These are phyloP conservation scores for Myiagra hebetior DNA, from an alignment of 2,113 vertebrate genomes.

Conservation along the genomic window DNA sequence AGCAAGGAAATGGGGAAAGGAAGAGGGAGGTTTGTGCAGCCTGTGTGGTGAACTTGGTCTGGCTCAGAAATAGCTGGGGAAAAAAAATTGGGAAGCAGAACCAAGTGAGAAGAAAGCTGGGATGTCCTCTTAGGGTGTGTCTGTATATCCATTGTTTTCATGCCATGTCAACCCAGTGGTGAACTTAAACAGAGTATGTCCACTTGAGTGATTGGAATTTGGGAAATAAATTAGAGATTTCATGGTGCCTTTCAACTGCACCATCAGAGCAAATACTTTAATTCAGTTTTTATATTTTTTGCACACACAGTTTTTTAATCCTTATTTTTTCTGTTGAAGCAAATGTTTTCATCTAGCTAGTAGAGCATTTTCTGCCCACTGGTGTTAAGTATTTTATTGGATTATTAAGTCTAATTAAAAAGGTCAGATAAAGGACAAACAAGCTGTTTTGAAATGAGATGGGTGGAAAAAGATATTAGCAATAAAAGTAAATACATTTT, in stretches of 20 bases:
- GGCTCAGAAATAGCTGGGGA: not conserved
- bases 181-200: not conserved
- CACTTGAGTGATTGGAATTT: not conserved
- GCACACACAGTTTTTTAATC: not conserved
- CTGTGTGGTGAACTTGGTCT: not conserved
- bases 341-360: not conserved
- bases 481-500: not conserved
- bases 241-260: not conserved
- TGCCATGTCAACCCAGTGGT: accelerated
- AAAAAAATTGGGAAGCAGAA: not conserved
- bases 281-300: not conserved
- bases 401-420: not conserved
- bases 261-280: not conserved
- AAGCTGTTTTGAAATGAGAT: not conserved
- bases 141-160: not conserved
- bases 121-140: not conserved
- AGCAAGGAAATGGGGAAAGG: constrained; percentile 6
- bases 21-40: not conserved
- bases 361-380: not conserved
- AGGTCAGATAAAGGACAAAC: not conserved
- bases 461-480: not conserved
- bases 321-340: not conserved
- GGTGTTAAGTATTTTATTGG: not conserved
- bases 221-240: not conserved
- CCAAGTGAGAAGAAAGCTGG: not conserved